Percentiles rank a stretch among this genome's conserved stretches.
Evolutionary conservation across 2,888 invertebrate species (phyloP).

Genomic region (Drosophila ustulata): DNA sequence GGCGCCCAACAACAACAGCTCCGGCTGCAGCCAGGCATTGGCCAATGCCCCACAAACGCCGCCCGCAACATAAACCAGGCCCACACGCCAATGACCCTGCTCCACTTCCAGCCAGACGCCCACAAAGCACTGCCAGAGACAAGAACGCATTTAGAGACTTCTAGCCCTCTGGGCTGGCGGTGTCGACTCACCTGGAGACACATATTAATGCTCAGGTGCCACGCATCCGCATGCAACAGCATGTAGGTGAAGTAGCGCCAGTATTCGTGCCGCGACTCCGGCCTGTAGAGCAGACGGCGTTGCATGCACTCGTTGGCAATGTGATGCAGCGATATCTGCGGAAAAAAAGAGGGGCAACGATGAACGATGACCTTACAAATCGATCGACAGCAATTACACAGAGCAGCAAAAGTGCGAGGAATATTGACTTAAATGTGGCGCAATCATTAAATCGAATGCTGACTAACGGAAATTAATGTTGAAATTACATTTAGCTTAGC

Average conservation of each 20-base stretch:
- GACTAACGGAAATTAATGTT: too few species aligned
- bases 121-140: conserved; percentile 64
- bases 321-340: conserved; percentile 68
- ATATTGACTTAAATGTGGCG: too few species aligned
- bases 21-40: conserved; percentile 90
- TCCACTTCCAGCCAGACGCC: conserved; percentile 88
- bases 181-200: conserved; percentile 87
- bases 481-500: too few species aligned
- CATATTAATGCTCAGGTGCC: conserved; percentile 92
- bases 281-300: conserved; percentile 72
- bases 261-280: conserved; percentile 61
- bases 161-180: not conserved
- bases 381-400: conserved; percentile 31
- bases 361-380: conserved; percentile 26
- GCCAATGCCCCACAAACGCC: conserved; percentile 91
- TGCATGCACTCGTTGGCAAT: conserved; percentile 70
- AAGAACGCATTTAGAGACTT: conserved; percentile 14
- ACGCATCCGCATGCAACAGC: conserved; percentile 91
- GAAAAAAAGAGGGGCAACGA: conserved; percentile 6
- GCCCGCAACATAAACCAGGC: conserved; percentile 90
- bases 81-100: conserved; percentile 91
- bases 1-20: conserved; percentile 92
- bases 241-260: conserved; percentile 94
- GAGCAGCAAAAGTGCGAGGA: conserved; percentile 4
- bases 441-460: too few species aligned